Conservation (phyloP, 2,888 invertebrate genomes). For the Adineta ricciae region DNA sequence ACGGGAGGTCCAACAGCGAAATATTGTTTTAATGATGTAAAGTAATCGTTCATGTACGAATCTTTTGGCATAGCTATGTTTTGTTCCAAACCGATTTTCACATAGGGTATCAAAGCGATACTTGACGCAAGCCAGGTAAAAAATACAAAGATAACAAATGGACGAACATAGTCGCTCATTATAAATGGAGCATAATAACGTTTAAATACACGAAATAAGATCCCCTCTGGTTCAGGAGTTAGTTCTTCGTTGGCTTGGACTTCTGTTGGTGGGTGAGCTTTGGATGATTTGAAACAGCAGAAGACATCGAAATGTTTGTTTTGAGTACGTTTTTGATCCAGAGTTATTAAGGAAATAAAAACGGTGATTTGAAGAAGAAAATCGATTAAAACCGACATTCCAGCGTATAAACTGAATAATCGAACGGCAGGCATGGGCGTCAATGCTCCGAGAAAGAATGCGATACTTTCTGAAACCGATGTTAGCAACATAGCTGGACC, state of each 20-base stretch:
- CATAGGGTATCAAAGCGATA: constrained; percentile 72
- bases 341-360: constrained; percentile 78
- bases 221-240: constrained; percentile 51
- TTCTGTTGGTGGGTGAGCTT: neutral
- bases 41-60: constrained; percentile 86
- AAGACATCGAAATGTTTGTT: constrained; percentile 42
- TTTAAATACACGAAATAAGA: constrained; percentile 75
- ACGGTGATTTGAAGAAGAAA: constrained; percentile 89
- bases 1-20: constrained; percentile 83
- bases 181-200: constrained; percentile 59
- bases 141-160: constrained; percentile 64
- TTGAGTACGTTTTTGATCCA: constrained; percentile 71
- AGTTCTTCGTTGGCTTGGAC: neutral
- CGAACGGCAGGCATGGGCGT: constrained; percentile 95
- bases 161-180: constrained; percentile 45
- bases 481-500: constrained; percentile 93
- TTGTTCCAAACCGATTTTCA: constrained; percentile 87
- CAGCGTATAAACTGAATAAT: constrained; percentile 91
- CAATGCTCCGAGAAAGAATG: constrained; percentile 89
- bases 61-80: constrained; percentile 87
- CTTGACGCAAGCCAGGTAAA: constrained; percentile 81
- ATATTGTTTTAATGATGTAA: constrained; percentile 67
- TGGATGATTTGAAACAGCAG: constrained; percentile 4
- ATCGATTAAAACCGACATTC: constrained; percentile 82
- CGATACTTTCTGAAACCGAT: constrained; percentile 81